phyloP scores from a whole-genome alignment of 2,888 invertebrate genomes.

The Tolmerus cingulatus region DNA sequence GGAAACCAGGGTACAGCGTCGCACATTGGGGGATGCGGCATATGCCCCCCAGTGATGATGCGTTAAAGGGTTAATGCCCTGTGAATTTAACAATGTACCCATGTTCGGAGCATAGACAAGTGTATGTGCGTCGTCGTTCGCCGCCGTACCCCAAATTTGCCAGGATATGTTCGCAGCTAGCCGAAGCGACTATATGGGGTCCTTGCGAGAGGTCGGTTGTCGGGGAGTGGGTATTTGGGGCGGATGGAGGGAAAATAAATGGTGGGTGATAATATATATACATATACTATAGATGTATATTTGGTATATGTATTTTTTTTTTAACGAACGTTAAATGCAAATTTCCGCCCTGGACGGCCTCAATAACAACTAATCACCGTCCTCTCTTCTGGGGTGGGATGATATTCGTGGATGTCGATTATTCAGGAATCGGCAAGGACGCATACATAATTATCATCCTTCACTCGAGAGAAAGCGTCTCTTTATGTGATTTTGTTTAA shows the following conservation, averaged over 20 bases:
- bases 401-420: not conserved
- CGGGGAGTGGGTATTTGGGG: not conserved
- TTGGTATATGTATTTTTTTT: not conserved
- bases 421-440: not conserved
- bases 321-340: not conserved
- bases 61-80: conserved; percentile 33
- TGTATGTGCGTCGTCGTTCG: not conserved
- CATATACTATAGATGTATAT: too few species aligned
- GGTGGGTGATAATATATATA: not conserved
- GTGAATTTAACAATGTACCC: not conserved
- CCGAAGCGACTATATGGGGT: not conserved
- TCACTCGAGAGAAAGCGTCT: not conserved
- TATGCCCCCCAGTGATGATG: conserved; percentile 21
- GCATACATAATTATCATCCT: conserved; percentile 5
- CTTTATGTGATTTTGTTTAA: conserved; percentile 20
- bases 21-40: not conserved
- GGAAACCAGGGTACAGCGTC: not conserved
- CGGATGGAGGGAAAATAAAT: not conserved
- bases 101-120: not conserved
- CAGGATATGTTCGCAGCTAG: not conserved
- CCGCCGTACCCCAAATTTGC: not conserved
- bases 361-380: not conserved
- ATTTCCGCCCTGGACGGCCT: not conserved
- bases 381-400: not conserved
- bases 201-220: not conserved